A percentile compares a stretch with the other conserved stretches of the same genome.
phyloP scores from a whole-genome alignment of 1,140 invertebrate species.

The Zaprionus camerounensis region DNA sequence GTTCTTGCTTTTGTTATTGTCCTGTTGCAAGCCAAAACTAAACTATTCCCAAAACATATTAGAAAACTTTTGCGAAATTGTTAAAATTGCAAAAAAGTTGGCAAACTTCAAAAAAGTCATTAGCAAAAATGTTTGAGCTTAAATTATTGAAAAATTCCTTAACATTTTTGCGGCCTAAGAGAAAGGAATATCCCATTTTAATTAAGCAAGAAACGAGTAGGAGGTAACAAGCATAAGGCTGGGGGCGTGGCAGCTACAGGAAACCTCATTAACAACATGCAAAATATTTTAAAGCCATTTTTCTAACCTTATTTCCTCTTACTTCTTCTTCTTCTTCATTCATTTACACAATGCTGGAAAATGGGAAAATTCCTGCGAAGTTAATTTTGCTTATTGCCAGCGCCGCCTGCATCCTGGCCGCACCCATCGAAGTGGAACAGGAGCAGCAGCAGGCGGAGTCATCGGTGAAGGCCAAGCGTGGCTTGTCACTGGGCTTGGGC shows the following conservation, averaged over 20 bases:
- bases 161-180: not conserved
- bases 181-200: not conserved
- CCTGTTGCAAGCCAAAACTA: not conserved
- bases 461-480: conserved; percentile 72
- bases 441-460: conserved; percentile 52
- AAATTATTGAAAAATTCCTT: conserved; percentile 1
- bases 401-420: conserved; percentile 61
- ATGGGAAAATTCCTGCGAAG: conserved; percentile 51
- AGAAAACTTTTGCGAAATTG: not conserved
- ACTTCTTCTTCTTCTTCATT: conserved; percentile 23
- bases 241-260: not conserved
- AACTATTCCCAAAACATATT: not conserved
- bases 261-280: not conserved
- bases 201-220: not conserved
- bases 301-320: conserved; percentile 13
- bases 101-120: not conserved
- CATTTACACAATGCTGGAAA: not conserved
- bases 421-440: conserved; percentile 65
- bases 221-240: not conserved
- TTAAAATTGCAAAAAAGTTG: too few relatives aligned
- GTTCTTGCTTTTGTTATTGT: not conserved
- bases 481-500: conserved; percentile 66
- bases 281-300: conserved; percentile 1
- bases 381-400: conserved; percentile 66
- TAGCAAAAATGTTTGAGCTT: not conserved